Percentiles rank a stretch among this genome's conserved stretches.
Evolutionary conservation across 2,888 invertebrate species (phyloP).

Genomic region (Archips xylosteana): DNA sequence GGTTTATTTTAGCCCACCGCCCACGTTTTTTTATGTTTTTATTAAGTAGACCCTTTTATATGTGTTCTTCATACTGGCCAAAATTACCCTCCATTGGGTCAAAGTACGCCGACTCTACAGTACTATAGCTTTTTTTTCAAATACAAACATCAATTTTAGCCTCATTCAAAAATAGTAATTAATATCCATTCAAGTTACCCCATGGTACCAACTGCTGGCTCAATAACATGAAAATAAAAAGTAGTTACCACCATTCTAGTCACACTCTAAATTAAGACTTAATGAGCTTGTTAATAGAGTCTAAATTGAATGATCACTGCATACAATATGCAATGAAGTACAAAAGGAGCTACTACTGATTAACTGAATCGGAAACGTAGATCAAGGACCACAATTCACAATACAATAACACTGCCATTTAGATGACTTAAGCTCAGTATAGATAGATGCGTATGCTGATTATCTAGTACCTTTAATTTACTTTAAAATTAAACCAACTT

Average conservation of each 20-base stretch:
- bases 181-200: background rate
- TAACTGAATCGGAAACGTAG: slow-evolving; percentile 27
- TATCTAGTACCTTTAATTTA: too few relatives aligned
- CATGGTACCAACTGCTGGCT: background rate
- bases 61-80: too few relatives aligned
- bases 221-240: background rate
- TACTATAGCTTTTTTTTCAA: too few relatives aligned
- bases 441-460: slow-evolving; percentile 22
- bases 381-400: slow-evolving; percentile 30
- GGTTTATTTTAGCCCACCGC: too few relatives aligned
- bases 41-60: too few relatives aligned
- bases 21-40: too few relatives aligned
- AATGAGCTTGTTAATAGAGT: background rate
- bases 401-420: slow-evolving; percentile 17
- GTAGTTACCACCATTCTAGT: too few relatives aligned
- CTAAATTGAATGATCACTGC: background rate
- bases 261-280: background rate
- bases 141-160: too few relatives aligned
- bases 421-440: slow-evolving; percentile 6
- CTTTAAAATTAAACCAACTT: too few relatives aligned
- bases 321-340: background rate
- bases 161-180: background rate
- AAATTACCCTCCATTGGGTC: too few relatives aligned
- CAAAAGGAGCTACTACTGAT: background rate
- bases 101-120: too few relatives aligned